Conservation (phyloP, 2,113 vertebrate species). For the Pteropus alecto region DNA sequence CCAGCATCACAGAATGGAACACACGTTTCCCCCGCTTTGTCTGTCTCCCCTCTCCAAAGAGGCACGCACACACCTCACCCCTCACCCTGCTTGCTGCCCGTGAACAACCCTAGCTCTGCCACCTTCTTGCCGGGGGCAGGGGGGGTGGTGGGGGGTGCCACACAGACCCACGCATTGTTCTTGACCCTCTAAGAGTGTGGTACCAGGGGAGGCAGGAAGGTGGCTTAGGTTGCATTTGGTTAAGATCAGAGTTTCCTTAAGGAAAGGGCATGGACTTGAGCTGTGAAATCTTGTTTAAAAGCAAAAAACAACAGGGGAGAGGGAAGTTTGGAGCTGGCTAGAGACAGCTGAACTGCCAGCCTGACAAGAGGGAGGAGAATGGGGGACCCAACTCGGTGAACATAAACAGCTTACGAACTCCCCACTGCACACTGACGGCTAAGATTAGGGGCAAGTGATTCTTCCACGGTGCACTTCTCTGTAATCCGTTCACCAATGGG, state of each 20-base stretch:
- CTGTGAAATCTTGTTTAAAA: constrained; percentile 31
- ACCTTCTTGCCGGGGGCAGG: not conserved
- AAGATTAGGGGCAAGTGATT: constrained; percentile 74
- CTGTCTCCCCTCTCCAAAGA: not conserved
- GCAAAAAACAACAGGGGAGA: constrained; percentile 61
- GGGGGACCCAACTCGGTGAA: not conserved
- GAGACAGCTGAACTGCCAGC: constrained; percentile 18
- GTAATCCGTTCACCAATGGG: constrained; percentile 70
- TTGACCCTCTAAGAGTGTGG: not conserved
- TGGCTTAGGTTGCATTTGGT: not conserved
- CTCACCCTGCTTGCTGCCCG: not conserved
- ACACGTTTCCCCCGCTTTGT: not conserved
- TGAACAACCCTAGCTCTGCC: not conserved
- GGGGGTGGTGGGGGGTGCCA: not conserved
- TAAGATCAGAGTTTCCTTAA: not conserved
- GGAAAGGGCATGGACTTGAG: not conserved
- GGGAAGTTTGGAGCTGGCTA: constrained; percentile 51
- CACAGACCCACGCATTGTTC: not conserved
- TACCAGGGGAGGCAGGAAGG: too few relatives aligned
- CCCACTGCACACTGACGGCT: constrained; percentile 45
- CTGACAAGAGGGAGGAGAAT: not conserved
- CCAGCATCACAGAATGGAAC: not conserved
- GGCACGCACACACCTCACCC: not conserved
- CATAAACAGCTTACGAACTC: constrained; percentile 26
- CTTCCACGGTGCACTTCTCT: constrained; percentile 73